phyloP scores from a whole-genome alignment of 2,797 vertebrate species.

The Pteronotus mesoamericanus region DNA sequence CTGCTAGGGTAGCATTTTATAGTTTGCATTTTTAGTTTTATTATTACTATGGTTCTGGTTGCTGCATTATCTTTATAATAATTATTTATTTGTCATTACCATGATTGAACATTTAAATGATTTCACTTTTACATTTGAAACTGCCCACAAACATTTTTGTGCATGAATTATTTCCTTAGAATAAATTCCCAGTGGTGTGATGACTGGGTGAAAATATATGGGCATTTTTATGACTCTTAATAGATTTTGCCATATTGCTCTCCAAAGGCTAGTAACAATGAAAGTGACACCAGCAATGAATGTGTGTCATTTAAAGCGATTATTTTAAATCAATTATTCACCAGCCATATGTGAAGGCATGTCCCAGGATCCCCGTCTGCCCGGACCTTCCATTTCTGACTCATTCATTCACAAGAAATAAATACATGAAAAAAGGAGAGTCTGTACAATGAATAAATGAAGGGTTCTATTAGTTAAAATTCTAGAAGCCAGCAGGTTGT shows the following conservation, averaged over 20 bases:
- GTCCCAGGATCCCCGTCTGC: not conserved
- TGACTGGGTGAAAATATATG: slow-evolving; percentile 43
- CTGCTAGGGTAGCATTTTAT: not conserved
- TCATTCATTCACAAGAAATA: slow-evolving; percentile 48
- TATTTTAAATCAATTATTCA: slow-evolving; percentile 59
- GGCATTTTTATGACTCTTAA: slow-evolving; percentile 56
- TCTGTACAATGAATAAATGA: not conserved
- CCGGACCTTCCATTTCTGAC: slow-evolving; percentile 26
- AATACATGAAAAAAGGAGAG: slow-evolving; percentile 3
- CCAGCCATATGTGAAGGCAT: slow-evolving; percentile 52
- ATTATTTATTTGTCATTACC: not conserved
- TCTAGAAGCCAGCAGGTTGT: not conserved
- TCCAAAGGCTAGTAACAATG: slow-evolving; percentile 45
- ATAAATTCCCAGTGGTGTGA: slow-evolving; percentile 26
- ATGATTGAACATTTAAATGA: not conserved
- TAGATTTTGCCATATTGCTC: slow-evolving; percentile 66
- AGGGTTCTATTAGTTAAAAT: not conserved
- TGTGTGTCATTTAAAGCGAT: slow-evolving; percentile 32
- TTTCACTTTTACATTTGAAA: slow-evolving; percentile 19
- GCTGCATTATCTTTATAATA: not conserved
- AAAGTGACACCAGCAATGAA: slow-evolving; percentile 56
- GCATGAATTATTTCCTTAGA: slow-evolving; percentile 45
- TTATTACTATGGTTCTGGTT: not conserved
- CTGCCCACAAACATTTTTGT: not conserved
- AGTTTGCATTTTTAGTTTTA: slow-evolving; percentile 26